A percentile compares a stretch with the other conserved stretches of the same genome.
Evolutionary conservation across 2,888 invertebrate species (phyloP).

Genomic region (Leptinotarsa haldemani): DNA sequence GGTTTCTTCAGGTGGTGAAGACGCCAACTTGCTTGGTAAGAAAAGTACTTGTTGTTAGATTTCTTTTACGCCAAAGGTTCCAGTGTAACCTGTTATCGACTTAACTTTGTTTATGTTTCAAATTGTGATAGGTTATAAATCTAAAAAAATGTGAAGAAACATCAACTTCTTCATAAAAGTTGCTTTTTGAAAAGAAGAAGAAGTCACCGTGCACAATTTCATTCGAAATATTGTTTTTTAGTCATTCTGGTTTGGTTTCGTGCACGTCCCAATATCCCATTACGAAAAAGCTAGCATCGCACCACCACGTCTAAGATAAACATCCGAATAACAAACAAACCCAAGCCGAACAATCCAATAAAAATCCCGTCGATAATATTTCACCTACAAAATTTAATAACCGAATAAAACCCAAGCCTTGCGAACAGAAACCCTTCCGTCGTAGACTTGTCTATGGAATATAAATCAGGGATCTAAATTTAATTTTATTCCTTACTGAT

Average conservation of each 20-base stretch:
- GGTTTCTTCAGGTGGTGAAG: too few species aligned
- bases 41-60: too few species aligned
- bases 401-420: conserved; percentile 36
- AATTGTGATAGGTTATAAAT: too few species aligned
- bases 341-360: conserved; percentile 10
- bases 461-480: conserved; percentile 52
- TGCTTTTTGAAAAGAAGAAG: too few species aligned
- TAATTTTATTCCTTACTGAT: conserved; percentile 50
- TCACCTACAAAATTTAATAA: conserved; percentile 31
- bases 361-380: conserved; percentile 18
- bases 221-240: too few species aligned
- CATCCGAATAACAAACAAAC: conserved; percentile 1
- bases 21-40: too few species aligned
- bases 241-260: not conserved
- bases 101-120: too few species aligned
- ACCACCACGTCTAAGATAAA: not conserved
- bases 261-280: not conserved
- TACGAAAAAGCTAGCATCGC: not conserved
- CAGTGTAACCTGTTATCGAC: too few species aligned
- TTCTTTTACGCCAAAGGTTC: too few species aligned
- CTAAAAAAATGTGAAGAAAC: too few species aligned
- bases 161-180: too few species aligned
- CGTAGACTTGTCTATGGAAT: conserved; percentile 44
- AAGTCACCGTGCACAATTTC: too few species aligned
- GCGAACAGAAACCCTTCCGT: conserved; percentile 33